Evolutionary conservation across 1,140 invertebrate genomes (phyloP).

Genomic region (Conus ventricosus): DNA sequence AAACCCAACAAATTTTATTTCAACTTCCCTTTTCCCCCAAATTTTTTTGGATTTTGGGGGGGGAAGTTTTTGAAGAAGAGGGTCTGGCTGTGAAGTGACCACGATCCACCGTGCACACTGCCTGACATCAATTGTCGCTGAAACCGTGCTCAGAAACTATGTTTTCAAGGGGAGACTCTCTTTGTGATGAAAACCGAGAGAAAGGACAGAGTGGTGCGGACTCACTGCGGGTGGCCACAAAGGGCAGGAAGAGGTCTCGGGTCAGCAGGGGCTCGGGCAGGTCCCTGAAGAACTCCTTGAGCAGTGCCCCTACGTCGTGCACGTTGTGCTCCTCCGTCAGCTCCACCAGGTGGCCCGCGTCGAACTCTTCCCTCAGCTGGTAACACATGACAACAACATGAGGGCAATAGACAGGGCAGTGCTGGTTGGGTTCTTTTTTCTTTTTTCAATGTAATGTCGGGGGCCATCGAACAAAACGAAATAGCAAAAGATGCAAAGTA

Average conservation of each 20-base stretch:
- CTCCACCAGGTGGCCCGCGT: constrained; percentile 85
- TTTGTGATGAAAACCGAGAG: too few species aligned
- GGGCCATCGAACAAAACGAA: too few species aligned
- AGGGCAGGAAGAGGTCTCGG: constrained; percentile 89
- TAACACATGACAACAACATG: constrained; percentile 57
- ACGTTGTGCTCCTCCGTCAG: constrained; percentile 89
- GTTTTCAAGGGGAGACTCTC: too few species aligned
- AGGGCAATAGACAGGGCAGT: not conserved
- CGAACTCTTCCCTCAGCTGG: constrained; percentile 92
- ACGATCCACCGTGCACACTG: too few species aligned
- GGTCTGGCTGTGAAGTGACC: too few species aligned
- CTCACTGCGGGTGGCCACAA: constrained; percentile 93
- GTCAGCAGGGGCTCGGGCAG: constrained; percentile 94
- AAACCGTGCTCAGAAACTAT: too few species aligned
- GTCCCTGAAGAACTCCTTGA: constrained; percentile 95
- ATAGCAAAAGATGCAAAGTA: too few species aligned
- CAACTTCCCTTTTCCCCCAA: too few species aligned
- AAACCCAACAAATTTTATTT: too few species aligned
- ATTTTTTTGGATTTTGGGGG: too few species aligned
- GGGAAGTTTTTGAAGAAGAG: too few species aligned
- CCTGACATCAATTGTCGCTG: too few species aligned
- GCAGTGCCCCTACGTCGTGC: constrained; percentile 92
- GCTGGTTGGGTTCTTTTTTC: not conserved
- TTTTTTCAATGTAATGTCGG: not conserved
- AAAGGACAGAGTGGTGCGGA: not conserved